Base-by-base conservation (phyloP, 1,140 invertebrate genomes). In the Macrocentrus cingulum region DNA sequence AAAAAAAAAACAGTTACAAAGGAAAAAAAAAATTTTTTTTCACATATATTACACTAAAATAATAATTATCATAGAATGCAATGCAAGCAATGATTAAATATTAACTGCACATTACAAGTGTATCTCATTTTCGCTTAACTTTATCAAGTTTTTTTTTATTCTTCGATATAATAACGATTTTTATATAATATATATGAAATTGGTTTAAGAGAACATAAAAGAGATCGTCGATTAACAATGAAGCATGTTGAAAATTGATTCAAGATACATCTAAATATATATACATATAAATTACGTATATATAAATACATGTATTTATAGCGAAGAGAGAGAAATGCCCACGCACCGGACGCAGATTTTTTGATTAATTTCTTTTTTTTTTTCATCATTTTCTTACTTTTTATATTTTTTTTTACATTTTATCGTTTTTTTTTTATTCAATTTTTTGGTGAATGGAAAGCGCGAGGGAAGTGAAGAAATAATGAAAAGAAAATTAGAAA, bases 231-330 rank as follows among this genome's bases (percentile, higher is more conserved):
- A 25, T 22, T 48, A 13, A n/a, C 11, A 48, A 48, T 23, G 45
- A 48, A 48, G 45, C 45, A 25, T 48, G 19, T 48, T 19, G 45
- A 48, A 48, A 48, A 48, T n/a, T 48, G 29, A 48, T 25, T 48
- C 19, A 23, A n/a, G 45, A 25, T 48, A 20, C 29, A 9, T 23
- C 9, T 44, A 15, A 9, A 44, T 16, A 44, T 44, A 19, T 44
- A 44, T 18, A 19, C 11, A 44, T n/a, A n/a, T n/a, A n/a, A n/a
- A n/a, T n/a, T n/a, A n/a, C n/a, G n/a, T n/a, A n/a, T n/a, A n/a
- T n/a, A n/a, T n/a, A n/a, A n/a, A n/a, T n/a, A n/a, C n/a, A n/a
- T n/a, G n/a, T n/a, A n/a, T n/a, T n/a, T n/a, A 11, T 48, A 39
- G 13, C 36, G 45, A 48, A 48, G 45, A 48, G 45, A 48, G 45